Base-by-base conservation (phyloP, 2,797 vertebrate species). In the Eurystomus glaucurus region DNA sequence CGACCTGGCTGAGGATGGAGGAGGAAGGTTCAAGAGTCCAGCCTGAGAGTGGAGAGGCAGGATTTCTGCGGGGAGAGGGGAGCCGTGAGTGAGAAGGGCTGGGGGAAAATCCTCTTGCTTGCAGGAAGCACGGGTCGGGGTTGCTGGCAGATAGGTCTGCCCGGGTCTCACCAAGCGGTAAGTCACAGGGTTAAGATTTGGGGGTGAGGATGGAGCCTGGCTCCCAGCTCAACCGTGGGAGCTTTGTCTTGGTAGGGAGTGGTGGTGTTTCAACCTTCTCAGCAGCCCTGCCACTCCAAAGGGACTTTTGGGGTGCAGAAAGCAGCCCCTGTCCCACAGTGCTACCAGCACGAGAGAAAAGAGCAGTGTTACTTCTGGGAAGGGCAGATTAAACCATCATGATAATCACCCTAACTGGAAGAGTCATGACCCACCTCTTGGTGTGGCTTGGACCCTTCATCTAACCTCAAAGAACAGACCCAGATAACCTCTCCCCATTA, bases 1-100 rank as follows among this genome's bases (percentile, higher is more conserved):
- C 0, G 5, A 90, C 89, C 95, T 88, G 78, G 77, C 93, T 1
- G 10, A 50, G 57, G 61, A 51, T 87, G 62, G 43, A 89, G 62
- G 33, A 88, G 65, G 48, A 74, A 92, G 64, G 96, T 97, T 96
- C 84, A 81, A 90, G 95, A 97, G 95, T 97, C 97, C 96, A 96
- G 76, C 35, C 17, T 75, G 58, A 85, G 69, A 52, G 22, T 0
- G 0, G 25, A 33, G 37, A 70, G 45, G 45, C 33, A 74, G 62
- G 23, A 64, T 62, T 92, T 70, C 75, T 55, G 22, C 1, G 14
- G 51, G 74, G 87, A 90, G 50, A 52, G 33, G 50, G 52, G 11
- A 81, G 70, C 65, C 66, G 28, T 0, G 0, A 35, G 19, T 0
- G 1, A 91, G 18, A 85, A 83, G 50, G 61, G 33, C 29, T n/a